Base-by-base conservation (phyloP, 2,888 invertebrate species). In the Andrena marginata region DNA sequence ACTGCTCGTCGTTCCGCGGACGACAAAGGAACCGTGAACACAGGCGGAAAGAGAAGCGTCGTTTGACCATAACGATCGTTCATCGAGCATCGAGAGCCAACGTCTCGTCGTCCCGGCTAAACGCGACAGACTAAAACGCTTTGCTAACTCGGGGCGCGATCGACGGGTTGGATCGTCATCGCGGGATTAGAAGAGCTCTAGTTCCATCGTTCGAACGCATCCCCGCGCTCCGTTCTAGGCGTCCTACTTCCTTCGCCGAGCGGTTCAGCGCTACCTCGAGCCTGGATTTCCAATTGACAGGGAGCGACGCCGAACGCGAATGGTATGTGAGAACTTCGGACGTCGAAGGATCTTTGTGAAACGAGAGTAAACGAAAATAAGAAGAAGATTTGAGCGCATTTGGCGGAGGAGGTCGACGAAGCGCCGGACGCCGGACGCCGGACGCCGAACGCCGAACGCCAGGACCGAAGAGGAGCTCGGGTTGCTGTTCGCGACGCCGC, bases 131-230 rank as follows among this genome's bases (percentile, higher is more conserved):
- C 60, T 29, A 60, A 60, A 42, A 51, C 20, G 88, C 81, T 90
- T 72, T 82, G 76, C 60, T 75, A 67, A 77, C 77, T 71, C 73
- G 85, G 91, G 87, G 82, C 85, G 85, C 79, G 80, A 87, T 87
- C 82, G 85, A 92, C 92, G 92, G n/a, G n/a, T n/a, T n/a, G n/a
- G n/a, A n/a, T 91, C 85, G 80, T 79, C 88, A 89, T 87, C 83
- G 85, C 86, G 91, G 26, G 92, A 93, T 92, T 91, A 92, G 92
- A 91, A 90, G 89, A 91, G 80, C 74, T 77, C 81, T 88, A 8
- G 13, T 13, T 63, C 26, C 23, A 10, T 42, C 16, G 29, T 54
- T 8, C 23, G 35, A 42, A 42, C 63, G 42, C 63, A 16, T 0
- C 42, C 63, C 63, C 42, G 63, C 35, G 62, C 8, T 20, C 33